Evolutionary conservation across 2,888 invertebrate genomes (phyloP).

Genomic region (Cenopis cana): DNA sequence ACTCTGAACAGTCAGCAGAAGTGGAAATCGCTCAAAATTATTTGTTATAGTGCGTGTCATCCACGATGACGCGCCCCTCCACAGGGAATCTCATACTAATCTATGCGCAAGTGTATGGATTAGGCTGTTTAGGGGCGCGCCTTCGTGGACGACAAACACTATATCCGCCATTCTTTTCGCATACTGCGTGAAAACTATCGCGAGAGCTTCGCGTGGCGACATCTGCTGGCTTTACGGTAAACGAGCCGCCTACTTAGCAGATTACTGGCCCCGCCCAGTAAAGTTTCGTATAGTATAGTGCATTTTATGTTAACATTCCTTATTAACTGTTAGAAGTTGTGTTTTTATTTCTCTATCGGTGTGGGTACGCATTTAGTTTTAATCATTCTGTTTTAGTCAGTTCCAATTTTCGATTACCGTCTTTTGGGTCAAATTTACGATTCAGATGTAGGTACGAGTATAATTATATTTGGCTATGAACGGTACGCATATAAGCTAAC

Average conservation of each 20-base stretch:
- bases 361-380: conserved; percentile 45
- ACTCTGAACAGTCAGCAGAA: background rate
- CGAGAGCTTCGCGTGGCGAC: background rate
- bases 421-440: conserved; percentile 52
- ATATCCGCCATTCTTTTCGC: background rate
- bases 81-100: too few species aligned
- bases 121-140: too few species aligned
- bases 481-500: conserved; percentile 47
- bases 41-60: too few species aligned
- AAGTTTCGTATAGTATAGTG: conserved; percentile 53
- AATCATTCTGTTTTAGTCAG: conserved; percentile 14
- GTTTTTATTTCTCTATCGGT: conserved; percentile 51
- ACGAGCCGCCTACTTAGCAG: conserved; percentile 1
- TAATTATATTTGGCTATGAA: conserved; percentile 45
- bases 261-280: conserved; percentile 40
- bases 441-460: conserved; percentile 26
- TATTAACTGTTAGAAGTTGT: conserved; percentile 53
- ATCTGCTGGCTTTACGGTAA: background rate
- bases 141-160: too few species aligned
- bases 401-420: conserved; percentile 48
- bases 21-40: background rate
- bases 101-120: too few species aligned
- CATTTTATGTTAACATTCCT: conserved; percentile 74
- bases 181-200: background rate
- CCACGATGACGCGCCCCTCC: too few species aligned